Conservation (phyloP, 2,797 vertebrate genomes). For the Argentina silus region DNA sequence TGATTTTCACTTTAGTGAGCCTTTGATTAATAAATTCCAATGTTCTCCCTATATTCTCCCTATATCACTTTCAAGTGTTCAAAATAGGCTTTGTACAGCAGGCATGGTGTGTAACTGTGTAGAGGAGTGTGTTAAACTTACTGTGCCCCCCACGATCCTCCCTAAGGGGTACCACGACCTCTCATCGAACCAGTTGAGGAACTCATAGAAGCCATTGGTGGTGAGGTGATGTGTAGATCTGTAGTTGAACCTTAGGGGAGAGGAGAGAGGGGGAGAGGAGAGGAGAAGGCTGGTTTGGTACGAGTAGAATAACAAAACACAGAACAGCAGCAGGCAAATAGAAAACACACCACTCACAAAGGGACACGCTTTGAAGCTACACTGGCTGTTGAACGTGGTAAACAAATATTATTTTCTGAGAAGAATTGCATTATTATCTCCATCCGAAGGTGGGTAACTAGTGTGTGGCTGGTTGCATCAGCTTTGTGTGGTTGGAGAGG, state of each 20-base stretch:
- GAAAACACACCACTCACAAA: neutral
- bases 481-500: conserved; percentile 33
- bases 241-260: conserved; percentile 91
- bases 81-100: neutral
- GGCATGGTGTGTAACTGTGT: too few relatives aligned
- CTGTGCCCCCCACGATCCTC: conserved; percentile 96
- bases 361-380: too few relatives aligned
- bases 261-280: conserved; percentile 32
- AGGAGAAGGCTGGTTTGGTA: neutral
- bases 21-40: too few relatives aligned
- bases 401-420: conserved; percentile 18
- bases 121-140: conserved; percentile 74
- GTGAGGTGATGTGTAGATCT: conserved; percentile 98
- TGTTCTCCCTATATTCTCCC: too few relatives aligned
- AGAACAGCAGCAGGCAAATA: neutral
- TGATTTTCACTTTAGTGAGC: too few relatives aligned
- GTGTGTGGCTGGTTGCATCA: conserved; percentile 28
- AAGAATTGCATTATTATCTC: conserved; percentile 41
- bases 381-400: neutral
- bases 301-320: too few relatives aligned
- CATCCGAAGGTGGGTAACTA: conserved; percentile 25
- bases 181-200: conserved; percentile 99
- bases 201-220: conserved; percentile 97
- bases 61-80: too few relatives aligned
- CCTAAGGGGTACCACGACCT: conserved; percentile 98